phyloP scores from a whole-genome alignment of 2,797 vertebrate species.

The Thamnophis elegans region DNA sequence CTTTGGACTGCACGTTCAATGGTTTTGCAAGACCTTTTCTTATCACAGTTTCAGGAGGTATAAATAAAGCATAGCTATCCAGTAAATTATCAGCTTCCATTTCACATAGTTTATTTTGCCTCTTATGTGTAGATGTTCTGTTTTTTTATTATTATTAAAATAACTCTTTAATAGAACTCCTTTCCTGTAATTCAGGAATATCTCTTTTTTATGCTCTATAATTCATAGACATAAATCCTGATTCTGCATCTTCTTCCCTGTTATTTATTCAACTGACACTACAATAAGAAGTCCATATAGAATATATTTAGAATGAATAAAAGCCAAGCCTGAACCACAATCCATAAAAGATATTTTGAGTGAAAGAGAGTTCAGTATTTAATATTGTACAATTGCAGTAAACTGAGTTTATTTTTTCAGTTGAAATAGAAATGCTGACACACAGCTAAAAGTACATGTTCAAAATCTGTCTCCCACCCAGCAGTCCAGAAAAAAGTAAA shows the following conservation, averaged over 20 bases:
- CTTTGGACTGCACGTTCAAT: background rate
- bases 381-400: conserved; percentile 10
- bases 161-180: background rate
- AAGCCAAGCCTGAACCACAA: conserved; percentile 50
- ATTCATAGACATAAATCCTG: conserved; percentile 9
- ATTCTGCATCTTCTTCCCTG: conserved; percentile 29
- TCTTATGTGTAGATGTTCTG: background rate
- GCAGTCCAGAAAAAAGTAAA: conserved; percentile 15
- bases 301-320: conserved; percentile 56
- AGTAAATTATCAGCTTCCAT: background rate
- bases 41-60: background rate
- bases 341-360: conserved; percentile 35
- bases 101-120: background rate
- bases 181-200: conserved; percentile 24
- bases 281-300: conserved; percentile 33
- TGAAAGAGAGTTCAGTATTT: conserved; percentile 32
- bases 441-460: conserved; percentile 14
- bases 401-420: conserved; percentile 28
- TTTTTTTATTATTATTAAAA: conserved; percentile 21
- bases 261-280: conserved; percentile 47
- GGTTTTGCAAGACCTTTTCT: background rate
- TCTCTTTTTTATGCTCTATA: conserved; percentile 43
- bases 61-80: background rate
- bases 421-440: conserved; percentile 40
- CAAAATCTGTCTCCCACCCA: conserved; percentile 1